Conservation (phyloP, 2,888 invertebrate genomes). For the Macrosoma leucophasiata region DNA sequence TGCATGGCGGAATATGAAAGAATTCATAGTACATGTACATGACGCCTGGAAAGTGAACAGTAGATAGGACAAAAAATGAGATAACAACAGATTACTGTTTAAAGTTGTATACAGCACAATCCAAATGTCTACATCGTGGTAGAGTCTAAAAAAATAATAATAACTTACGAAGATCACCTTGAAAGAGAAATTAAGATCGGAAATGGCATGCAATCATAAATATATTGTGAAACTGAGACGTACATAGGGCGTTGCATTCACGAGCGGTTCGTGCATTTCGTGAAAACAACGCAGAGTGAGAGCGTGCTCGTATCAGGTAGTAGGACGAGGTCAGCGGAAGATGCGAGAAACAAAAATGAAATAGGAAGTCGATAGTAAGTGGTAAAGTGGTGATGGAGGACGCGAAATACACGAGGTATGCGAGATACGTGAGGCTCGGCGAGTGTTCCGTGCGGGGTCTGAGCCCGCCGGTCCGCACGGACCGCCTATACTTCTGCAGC, state of each 20-base stretch:
- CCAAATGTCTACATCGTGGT: no score
- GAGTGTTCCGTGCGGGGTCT: slow-evolving; percentile 74
- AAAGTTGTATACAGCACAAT: no score
- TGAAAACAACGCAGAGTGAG: slow-evolving; percentile 38
- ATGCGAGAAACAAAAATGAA: slow-evolving; percentile 64
- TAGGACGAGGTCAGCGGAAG: slow-evolving; percentile 60
- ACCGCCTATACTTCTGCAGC: slow-evolving; percentile 34
- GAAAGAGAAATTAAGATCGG: slow-evolving; percentile 32
- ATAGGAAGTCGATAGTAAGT: slow-evolving; percentile 65
- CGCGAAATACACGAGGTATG: no score
- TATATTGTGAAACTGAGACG: slow-evolving; percentile 30
- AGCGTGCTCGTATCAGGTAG: slow-evolving; percentile 60
- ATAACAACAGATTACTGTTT: no score
- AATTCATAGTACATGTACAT: no score
- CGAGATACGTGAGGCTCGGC: slow-evolving; percentile 57
- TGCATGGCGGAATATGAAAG: no score
- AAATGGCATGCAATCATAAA: slow-evolving; percentile 35
- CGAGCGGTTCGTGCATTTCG: no score
- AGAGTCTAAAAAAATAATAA: slow-evolving; percentile 22
- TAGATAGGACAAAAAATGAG: no score
- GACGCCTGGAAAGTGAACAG: no score
- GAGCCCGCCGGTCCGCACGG: slow-evolving; percentile 31
- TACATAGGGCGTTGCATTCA: slow-evolving; percentile 28
- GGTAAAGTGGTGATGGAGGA: slow-evolving; percentile 69
- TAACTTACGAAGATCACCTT: slow-evolving; percentile 33